Evolutionary conservation across 2,888 invertebrate species (phyloP).

Genomic region (Leucophenga montana): DNA sequence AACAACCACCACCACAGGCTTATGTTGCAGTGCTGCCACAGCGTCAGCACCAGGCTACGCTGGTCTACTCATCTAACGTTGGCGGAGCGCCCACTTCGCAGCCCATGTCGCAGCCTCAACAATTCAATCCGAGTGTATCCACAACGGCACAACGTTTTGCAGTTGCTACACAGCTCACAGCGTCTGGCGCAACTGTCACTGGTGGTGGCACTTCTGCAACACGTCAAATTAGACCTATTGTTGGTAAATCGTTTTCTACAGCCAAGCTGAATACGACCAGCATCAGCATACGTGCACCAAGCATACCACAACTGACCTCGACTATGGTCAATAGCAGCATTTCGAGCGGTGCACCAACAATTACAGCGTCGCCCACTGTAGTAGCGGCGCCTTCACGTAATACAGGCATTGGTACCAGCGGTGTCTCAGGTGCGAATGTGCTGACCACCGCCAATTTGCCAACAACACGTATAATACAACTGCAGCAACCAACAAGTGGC

Average conservation of each 20-base stretch:
- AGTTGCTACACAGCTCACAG: conserved; percentile 63
- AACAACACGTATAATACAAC: conserved; percentile 71
- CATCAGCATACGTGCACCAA: conserved; percentile 72
- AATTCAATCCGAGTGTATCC: conserved; percentile 65
- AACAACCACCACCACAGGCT: conserved; percentile 50
- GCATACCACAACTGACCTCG: conserved; percentile 65
- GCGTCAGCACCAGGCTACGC: conserved; percentile 70
- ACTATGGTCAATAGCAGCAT: conserved; percentile 52
- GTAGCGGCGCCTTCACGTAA: conserved; percentile 46
- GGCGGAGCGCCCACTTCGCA: conserved; percentile 54
- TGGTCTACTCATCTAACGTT: conserved; percentile 71
- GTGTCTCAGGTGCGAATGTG: conserved; percentile 52
- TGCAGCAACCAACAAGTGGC: conserved; percentile 70
- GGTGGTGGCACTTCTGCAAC: conserved; percentile 60
- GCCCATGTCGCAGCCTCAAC: conserved; percentile 61
- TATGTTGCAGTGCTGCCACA: conserved; percentile 73
- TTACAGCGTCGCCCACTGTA: conserved; percentile 57
- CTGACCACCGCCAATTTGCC: conserved; percentile 67
- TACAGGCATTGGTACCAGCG: conserved; percentile 44
- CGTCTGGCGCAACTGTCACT: conserved; percentile 47
- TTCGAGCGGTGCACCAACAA: conserved; percentile 50
- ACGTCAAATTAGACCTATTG: conserved; percentile 71
- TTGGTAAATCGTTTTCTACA: conserved; percentile 69
- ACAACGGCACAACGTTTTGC: conserved; percentile 65
- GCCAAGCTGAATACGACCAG: conserved; percentile 71